Evolutionary conservation across 1,140 invertebrate genomes (phyloP), one percentile per base, ranked within the genome.

Genomic region (Belonocnema kinseyi): DNA sequence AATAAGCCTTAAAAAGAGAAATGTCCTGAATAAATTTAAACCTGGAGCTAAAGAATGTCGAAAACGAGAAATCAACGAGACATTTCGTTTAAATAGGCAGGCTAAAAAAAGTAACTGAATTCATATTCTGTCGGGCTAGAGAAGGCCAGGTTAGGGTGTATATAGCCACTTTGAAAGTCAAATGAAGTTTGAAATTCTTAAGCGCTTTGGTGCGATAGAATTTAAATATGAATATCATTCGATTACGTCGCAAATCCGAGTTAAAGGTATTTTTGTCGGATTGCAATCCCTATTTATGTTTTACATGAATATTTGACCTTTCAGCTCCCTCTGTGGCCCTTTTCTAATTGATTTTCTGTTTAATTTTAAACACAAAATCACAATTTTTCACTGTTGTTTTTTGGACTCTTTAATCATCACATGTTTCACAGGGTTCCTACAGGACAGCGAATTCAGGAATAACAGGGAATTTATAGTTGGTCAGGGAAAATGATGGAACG

Each of bases 221-320:
- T 84, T 82, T 78, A 80, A 84, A 82, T 84, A 82, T 81, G 77
- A 82, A 82, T 82, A 84, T 84, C 81, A 82, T 82, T 82, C 81
- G 83, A 84, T 84, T 84, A 84, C 40, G 77, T 53, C n/a, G 58
- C 70, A 46, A 61, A 70, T 19, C 52, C 3, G 26, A 26, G 33
- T 56, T 11, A 11, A 50, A 53, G 40, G 53, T 74, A 46, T 56
- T 50, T 40, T 75, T 50, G 50, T 12, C 17, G 21, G n/a, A 50
- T 50, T 21, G 13, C 21, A 17, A 66, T 61, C 54, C 40, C 51
- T 71, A 58, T 50, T 70, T 76, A 50, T 66, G 46, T 71, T 51
- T 71, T 71, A 76, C 74, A 76, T 58, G 50, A 70, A 19, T 53
- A 70, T 76, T 19, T 33, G 4, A 13, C 54, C 17, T 58, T 61